Percentiles rank a stretch among this genome's conserved stretches.
phyloP scores from a whole-genome alignment of 1,140 invertebrate species.

The Anastatus disparis region DNA sequence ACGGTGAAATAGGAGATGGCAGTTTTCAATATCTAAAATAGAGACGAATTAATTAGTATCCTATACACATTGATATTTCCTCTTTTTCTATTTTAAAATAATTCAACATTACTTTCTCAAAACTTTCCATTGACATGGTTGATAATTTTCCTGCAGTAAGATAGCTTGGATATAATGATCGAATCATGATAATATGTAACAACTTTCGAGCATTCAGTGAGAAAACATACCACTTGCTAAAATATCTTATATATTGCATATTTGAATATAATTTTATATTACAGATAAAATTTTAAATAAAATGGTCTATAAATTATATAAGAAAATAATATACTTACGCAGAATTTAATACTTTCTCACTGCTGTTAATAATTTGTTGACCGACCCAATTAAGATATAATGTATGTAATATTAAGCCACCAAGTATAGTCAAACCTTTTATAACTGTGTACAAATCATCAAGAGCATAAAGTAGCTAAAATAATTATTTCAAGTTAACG shows the following conservation, averaged over 20 bases:
- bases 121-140: background rate
- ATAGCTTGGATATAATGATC: background rate
- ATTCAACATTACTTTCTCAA: background rate
- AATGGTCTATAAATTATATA: no score
- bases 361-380: background rate
- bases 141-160: background rate
- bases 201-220: background rate
- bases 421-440: no score
- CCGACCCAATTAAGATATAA: background rate
- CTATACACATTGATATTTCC: no score
- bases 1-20: background rate
- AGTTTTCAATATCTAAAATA: background rate
- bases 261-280: no score
- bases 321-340: background rate
- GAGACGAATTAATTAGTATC: background rate
- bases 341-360: background rate
- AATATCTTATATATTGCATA: background rate
- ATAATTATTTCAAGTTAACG: no score
- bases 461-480: no score
- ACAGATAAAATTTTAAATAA: no score
- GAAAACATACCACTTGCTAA: background rate
- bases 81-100: background rate
- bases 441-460: no score
- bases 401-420: background rate
- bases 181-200: background rate